Percentiles rank a stretch among this genome's conserved stretches.
Conservation (phyloP, 2,797 vertebrate genomes). For the Myiothlypis chrysogaster region DNA sequence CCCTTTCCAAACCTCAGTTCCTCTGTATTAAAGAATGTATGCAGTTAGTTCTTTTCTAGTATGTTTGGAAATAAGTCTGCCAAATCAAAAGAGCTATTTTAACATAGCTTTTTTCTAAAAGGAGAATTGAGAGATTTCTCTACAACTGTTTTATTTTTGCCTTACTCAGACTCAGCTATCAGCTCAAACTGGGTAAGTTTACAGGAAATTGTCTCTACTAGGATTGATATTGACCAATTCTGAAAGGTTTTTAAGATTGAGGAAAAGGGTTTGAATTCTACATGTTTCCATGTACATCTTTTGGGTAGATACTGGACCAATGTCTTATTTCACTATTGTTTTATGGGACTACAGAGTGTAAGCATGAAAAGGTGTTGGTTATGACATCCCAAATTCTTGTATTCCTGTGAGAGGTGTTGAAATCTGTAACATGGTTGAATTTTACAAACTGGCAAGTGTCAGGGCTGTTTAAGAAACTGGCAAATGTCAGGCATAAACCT, state of each 20-base stretch:
- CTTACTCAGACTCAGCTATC: background rate
- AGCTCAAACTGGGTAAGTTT: background rate
- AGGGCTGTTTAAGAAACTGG: background rate
- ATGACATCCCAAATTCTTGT: background rate
- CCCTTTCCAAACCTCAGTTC: background rate
- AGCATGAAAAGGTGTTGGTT: background rate
- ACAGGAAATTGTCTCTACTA: background rate
- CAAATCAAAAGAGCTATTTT: background rate
- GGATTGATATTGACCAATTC: background rate
- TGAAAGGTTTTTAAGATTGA: background rate
- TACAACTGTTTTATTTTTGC: background rate
- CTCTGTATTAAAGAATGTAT: background rate
- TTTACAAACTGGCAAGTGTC: background rate
- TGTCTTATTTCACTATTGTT: background rate
- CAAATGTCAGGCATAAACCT: background rate
- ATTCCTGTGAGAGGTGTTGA: background rate
- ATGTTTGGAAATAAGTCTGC: background rate
- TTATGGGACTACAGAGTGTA: background rate
- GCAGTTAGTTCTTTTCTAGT: background rate
- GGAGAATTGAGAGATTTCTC: background rate
- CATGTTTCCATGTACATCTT: rapidly evolving
- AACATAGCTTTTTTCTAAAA: background rate
- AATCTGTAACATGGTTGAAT: background rate
- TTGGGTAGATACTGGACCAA: no score
- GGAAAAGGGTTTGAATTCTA: background rate